These are phyloP conservation scores for Oryzias sinensis DNA, from an alignment of 2,797 vertebrate genomes.

Conservation along the genomic window DNA sequence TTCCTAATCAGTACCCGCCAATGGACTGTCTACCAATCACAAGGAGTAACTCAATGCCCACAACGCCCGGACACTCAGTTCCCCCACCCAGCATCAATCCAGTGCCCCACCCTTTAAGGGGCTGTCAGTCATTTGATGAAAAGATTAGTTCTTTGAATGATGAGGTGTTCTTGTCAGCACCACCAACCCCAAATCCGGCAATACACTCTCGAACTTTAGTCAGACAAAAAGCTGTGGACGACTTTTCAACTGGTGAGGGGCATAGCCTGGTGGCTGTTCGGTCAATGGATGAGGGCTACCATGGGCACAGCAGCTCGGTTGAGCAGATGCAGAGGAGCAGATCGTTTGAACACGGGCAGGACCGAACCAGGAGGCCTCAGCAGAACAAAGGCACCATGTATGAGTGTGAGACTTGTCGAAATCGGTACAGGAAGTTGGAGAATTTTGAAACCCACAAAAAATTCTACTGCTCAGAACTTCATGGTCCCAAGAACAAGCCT, in stretches of 20 bases:
- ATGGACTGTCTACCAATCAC: slow-evolving; percentile 98
- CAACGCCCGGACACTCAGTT: slow-evolving; percentile 89
- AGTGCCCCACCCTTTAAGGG: slow-evolving; percentile 86
- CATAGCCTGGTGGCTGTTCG: slow-evolving; percentile 80
- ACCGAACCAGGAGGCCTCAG: slow-evolving; percentile 86
- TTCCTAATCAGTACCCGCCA: slow-evolving; percentile 84
- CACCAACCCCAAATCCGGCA: slow-evolving; percentile 83
- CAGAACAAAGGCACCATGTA: slow-evolving; percentile 97
- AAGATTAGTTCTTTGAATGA: slow-evolving; percentile 90
- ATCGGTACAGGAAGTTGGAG: slow-evolving; percentile 94
- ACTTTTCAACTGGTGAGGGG: slow-evolving; percentile 85
- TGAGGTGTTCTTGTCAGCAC: slow-evolving; percentile 92
- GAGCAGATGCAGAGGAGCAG: slow-evolving; percentile 84
- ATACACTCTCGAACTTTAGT: slow-evolving; percentile 91
- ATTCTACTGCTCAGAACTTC: slow-evolving; percentile 98
- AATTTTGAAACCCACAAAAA: slow-evolving; percentile 99
- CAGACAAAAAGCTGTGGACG: slow-evolving; percentile 92
- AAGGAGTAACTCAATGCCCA: slow-evolving; percentile 98
- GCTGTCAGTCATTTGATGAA: slow-evolving; percentile 97
- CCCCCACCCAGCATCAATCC: slow-evolving; percentile 85
- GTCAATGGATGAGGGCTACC: slow-evolving; percentile 87
- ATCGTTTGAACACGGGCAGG: slow-evolving; percentile 82
- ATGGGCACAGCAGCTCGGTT: slow-evolving; percentile 71
- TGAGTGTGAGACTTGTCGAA: slow-evolving; percentile 97
- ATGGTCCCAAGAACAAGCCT: slow-evolving; percentile 94